phyloP scores from a whole-genome alignment of 2,113 vertebrate genomes.

The Geococcyx californianus region DNA sequence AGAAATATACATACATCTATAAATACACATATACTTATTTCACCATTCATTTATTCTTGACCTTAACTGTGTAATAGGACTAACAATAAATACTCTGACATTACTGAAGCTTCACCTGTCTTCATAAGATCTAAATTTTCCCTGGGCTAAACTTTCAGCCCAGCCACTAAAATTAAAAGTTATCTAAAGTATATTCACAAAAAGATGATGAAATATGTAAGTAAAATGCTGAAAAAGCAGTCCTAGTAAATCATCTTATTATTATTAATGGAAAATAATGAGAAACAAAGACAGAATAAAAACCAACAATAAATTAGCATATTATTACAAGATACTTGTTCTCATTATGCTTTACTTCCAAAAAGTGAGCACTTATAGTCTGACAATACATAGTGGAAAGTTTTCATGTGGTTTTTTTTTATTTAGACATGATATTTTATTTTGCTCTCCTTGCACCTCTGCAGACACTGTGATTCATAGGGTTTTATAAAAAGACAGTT shows the following conservation, averaged over 20 bases:
- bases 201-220: background rate
- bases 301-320: background rate
- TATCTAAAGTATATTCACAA: background rate
- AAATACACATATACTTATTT: background rate
- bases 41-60: background rate
- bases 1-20: background rate
- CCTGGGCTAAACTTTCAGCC: background rate
- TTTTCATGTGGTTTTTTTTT: background rate
- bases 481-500: background rate
- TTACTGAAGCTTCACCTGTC: background rate
- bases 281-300: background rate
- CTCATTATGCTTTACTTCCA: background rate
- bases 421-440: background rate
- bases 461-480: background rate
- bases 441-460: background rate
- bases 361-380: background rate
- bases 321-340: background rate
- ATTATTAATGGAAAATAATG: background rate
- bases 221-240: background rate
- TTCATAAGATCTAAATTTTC: background rate
- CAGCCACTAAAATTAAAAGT: background rate
- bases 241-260: background rate
- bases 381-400: background rate
- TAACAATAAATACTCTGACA: background rate
- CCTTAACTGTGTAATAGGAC: background rate